phyloP scores from a whole-genome alignment of 2,888 invertebrate species.

The Griposia aprilina region DNA sequence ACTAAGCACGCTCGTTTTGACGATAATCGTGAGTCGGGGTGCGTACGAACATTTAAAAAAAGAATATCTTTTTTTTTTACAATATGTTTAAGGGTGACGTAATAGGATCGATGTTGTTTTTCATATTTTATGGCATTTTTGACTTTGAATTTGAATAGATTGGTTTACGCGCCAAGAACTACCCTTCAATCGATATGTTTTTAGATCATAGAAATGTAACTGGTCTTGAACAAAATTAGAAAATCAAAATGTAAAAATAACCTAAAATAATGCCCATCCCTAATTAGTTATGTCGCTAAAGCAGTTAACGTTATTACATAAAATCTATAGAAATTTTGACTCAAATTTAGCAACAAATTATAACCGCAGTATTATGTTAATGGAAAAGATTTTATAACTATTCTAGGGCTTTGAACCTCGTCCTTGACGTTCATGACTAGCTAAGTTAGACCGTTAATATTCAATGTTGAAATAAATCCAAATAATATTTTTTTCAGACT shows the following conservation, averaged over 20 bases:
- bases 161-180: neutral
- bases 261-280: conserved; percentile 2
- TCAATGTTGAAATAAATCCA: conserved; percentile 12
- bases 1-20: conserved; percentile 75
- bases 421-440: conserved; percentile 44
- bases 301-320: conserved; percentile 49
- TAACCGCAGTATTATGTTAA: conserved; percentile 59
- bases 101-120: conserved; percentile 23
- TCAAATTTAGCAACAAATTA: conserved; percentile 62
- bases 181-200: neutral
- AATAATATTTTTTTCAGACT: neutral
- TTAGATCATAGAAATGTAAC: neutral
- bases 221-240: neutral
- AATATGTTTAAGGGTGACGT: conserved; percentile 27
- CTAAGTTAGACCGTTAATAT: conserved; percentile 6
- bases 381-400: conserved; percentile 55
- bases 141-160: neutral
- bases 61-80: conserved; percentile 43
- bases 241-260: conserved; percentile 4
- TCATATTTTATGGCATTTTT: neutral
- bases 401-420: conserved; percentile 52
- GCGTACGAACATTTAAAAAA: conserved; percentile 62
- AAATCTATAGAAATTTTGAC: conserved; percentile 57
- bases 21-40: conserved; percentile 69
- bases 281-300: conserved; percentile 45